These are phyloP conservation scores for Polymixis lichenea DNA, from an alignment of 2,888 invertebrate species.

Conservation along the genomic window DNA sequence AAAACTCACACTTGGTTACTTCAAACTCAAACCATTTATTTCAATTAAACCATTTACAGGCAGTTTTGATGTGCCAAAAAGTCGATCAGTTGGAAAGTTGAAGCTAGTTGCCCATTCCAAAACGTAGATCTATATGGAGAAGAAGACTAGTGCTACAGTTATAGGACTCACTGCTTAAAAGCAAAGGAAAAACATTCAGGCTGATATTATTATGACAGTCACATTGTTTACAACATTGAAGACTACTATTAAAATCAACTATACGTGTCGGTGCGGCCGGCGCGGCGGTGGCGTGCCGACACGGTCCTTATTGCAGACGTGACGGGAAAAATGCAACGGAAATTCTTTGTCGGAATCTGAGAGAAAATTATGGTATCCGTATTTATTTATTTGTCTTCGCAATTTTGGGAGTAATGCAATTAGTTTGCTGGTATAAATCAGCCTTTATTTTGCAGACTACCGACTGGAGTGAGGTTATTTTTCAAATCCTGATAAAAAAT, in stretches of 20 bases:
- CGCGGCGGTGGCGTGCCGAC: no score
- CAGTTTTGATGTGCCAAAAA: no score
- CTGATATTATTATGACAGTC: not conserved
- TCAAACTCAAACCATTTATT: no score
- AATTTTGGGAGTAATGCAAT: not conserved
- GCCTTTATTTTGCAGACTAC: not conserved
- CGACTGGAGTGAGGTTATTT: not conserved
- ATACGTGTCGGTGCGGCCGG: not conserved
- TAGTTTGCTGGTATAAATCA: not conserved
- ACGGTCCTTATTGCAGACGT: conserved; percentile 21
- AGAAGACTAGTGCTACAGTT: no score
- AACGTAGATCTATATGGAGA: no score
- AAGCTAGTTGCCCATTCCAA: no score
- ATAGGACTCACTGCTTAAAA: no score
- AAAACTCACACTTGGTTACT: no score
- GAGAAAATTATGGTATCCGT: not conserved
- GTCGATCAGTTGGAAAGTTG: no score
- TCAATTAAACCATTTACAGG: no score
- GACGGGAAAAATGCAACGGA: conserved; percentile 18
- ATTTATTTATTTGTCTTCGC: not conserved
- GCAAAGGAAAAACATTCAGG: not conserved
- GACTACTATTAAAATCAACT: conserved; percentile 11
- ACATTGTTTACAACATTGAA: not conserved
- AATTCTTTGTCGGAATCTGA: conserved; percentile 16
- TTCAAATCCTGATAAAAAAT: not conserved